These are phyloP conservation scores for Centropyge bicolor DNA, from an alignment of 2,797 vertebrate species.

Conservation along the genomic window DNA sequence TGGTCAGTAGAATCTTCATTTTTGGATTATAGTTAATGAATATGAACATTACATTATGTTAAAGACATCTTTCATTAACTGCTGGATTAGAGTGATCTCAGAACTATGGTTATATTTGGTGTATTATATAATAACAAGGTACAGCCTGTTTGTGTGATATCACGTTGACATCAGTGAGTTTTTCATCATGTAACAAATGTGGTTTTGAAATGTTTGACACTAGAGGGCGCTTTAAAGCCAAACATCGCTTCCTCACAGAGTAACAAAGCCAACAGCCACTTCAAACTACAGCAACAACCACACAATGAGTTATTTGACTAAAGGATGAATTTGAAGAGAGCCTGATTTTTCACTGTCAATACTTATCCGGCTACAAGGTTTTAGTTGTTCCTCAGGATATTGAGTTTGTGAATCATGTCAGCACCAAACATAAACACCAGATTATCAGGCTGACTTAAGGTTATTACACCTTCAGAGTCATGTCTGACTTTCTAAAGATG, in stretches of 20 bases:
- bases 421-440: conserved; percentile 40
- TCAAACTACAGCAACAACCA: conserved; percentile 2
- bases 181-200: neutral
- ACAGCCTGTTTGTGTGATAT: neutral
- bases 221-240: conserved; percentile 69
- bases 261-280: conserved; percentile 4
- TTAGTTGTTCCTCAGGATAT: conserved; percentile 7
- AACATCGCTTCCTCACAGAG: neutral
- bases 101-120: neutral
- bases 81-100: neutral
- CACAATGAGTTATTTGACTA: conserved; percentile 18
- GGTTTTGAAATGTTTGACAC: conserved; percentile 40
- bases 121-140: neutral
- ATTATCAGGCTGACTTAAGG: conserved; percentile 37
- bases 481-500: conserved; percentile 27
- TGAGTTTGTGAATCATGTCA: conserved; percentile 47
- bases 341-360: conserved; percentile 3
- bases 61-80: neutral
- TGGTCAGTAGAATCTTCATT: neutral
- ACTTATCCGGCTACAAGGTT: conserved; percentile 13
- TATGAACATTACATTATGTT: neutral
- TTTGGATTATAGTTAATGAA: neutral
- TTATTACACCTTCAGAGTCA: conserved; percentile 19
- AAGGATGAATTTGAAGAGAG: conserved; percentile 22
- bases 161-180: neutral